Percentiles rank a stretch among this genome's conserved stretches.
Conservation (phyloP, 2,888 invertebrate species). For the Pheosia tremula region DNA sequence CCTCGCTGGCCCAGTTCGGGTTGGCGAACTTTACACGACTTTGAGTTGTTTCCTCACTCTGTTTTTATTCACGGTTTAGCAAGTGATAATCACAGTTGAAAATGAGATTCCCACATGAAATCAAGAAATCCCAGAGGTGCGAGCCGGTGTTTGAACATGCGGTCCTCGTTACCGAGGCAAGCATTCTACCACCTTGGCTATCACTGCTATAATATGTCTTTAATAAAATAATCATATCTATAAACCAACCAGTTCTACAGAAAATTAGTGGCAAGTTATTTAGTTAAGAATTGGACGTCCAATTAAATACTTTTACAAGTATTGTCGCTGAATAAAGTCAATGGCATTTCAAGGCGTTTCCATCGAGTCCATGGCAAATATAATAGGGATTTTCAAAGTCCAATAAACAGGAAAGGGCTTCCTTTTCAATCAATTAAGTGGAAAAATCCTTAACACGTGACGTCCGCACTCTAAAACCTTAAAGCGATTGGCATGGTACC, state of each 20-base stretch:
- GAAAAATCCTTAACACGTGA: constrained; percentile 67
- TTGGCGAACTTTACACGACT: too few relatives aligned
- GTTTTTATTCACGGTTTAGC: too few relatives aligned
- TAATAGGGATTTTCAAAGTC: constrained; percentile 19
- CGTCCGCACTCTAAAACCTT: constrained; percentile 65
- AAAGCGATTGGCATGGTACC: constrained; percentile 63
- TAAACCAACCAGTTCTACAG: not conserved
- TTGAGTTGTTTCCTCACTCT: too few relatives aligned
- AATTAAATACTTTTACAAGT: not conserved
- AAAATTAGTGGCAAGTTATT: not conserved
- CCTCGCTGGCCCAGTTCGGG: too few relatives aligned
- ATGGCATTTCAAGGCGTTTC: not conserved
- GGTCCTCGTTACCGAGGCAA: too few relatives aligned
- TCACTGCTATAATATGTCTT: too few relatives aligned
- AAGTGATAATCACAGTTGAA: too few relatives aligned
- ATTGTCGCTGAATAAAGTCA: not conserved
- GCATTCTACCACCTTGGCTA: too few relatives aligned
- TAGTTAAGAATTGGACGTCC: not conserved
- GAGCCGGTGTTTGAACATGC: too few relatives aligned
- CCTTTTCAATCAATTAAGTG: constrained; percentile 65
- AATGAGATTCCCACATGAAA: too few relatives aligned
- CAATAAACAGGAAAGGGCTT: constrained; percentile 47
- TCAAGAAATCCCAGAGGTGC: too few relatives aligned
- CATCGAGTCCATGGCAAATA: constrained; percentile 19
- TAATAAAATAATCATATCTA: too few relatives aligned